Evolutionary conservation across 2,113 vertebrate genomes (phyloP).

Genomic region (Bos indicus): DNA sequence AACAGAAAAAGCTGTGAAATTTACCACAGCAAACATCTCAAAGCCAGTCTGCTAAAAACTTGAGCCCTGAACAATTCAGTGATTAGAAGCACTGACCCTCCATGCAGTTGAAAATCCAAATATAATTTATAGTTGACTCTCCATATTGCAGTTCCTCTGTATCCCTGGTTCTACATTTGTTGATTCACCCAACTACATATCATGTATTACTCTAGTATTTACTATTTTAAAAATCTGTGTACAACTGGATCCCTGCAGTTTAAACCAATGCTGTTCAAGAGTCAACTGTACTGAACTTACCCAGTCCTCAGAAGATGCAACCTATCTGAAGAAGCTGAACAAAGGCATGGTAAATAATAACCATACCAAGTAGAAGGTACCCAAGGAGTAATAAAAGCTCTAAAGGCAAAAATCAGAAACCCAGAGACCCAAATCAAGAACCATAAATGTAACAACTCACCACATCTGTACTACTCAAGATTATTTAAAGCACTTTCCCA

Average conservation of each 20-base stretch:
- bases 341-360: conserved; percentile 39
- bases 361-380: neutral
- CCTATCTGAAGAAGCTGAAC: conserved; percentile 25
- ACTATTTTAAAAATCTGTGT: neutral
- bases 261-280: neutral
- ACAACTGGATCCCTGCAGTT: neutral
- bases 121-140: neutral
- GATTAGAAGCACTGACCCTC: neutral
- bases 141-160: neutral
- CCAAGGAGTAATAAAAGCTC: conserved; percentile 33
- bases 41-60: neutral
- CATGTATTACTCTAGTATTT: neutral
- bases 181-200: neutral
- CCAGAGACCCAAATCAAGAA: conserved; percentile 31
- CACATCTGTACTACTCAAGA: neutral
- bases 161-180: neutral
- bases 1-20: conserved; percentile 34
- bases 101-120: neutral
- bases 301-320: neutral
- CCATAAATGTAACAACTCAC: neutral
- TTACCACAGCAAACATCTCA: conserved; percentile 26
- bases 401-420: conserved; percentile 15
- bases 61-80: neutral
- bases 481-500: conserved; percentile 42
- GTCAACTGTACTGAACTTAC: neutral